Evolutionary conservation across 2,797 vertebrate species (phyloP).

Genomic region (Lagothrix lagotricha): DNA sequence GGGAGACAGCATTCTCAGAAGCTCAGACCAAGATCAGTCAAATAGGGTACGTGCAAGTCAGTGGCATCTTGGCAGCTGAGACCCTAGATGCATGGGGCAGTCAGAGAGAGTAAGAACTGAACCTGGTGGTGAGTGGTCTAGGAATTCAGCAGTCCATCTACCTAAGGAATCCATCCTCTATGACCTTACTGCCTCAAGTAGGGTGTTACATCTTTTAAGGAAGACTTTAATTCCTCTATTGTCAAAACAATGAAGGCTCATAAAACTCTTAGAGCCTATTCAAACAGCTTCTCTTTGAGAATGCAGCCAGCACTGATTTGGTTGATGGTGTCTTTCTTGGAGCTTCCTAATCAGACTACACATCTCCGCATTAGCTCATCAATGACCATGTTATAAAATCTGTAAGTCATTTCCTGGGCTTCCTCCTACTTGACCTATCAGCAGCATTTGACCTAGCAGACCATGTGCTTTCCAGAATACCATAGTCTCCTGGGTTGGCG

Average conservation of each 20-base stretch:
- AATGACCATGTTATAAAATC: not conserved
- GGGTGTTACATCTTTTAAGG: not conserved
- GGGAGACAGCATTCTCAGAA: not conserved
- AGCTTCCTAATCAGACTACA: not conserved
- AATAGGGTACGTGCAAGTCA: not conserved
- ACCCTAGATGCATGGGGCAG: rapidly evolving
- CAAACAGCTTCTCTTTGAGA: not conserved
- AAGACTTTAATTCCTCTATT: not conserved
- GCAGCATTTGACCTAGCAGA: not conserved
- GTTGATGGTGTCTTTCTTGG: not conserved
- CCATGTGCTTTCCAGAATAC: not conserved
- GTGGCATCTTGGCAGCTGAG: too few relatives aligned
- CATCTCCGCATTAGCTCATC: not conserved
- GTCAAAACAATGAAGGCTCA: not conserved
- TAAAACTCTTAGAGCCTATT: not conserved
- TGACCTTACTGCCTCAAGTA: not conserved
- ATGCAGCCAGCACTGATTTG: not conserved
- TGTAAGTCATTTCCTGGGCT: not conserved
- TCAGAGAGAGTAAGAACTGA: not conserved
- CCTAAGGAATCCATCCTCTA: not conserved
- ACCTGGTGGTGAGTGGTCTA: not conserved
- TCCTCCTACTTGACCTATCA: not conserved
- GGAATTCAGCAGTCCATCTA: not conserved
- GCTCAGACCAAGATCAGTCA: not conserved
- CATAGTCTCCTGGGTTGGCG: not conserved